phyloP scores from a whole-genome alignment of 2,888 invertebrate genomes.

The Ophioninae sp. region DNA sequence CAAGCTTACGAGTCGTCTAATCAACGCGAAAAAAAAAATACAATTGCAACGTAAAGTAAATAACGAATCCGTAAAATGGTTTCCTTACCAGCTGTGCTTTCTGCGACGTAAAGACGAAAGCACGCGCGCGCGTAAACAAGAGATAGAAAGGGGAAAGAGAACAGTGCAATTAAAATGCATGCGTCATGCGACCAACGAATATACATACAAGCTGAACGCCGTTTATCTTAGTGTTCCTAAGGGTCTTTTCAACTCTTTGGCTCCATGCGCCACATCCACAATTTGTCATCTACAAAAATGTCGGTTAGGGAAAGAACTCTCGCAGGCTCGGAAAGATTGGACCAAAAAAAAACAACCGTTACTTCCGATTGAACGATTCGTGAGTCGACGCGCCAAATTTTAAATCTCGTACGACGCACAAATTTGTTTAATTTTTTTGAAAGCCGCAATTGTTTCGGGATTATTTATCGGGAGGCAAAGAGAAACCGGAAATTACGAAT shows the following conservation, averaged over 20 bases:
- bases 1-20: too few relatives aligned
- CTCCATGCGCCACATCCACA: constrained; percentile 80
- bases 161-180: constrained; percentile 72
- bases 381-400: not conserved
- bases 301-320: constrained; percentile 56
- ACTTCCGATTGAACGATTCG: constrained; percentile 10
- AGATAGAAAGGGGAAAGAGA: constrained; percentile 62
- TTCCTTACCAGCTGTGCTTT: constrained; percentile 81
- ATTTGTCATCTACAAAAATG: constrained; percentile 79
- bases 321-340: constrained; percentile 39
- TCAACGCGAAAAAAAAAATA: not conserved
- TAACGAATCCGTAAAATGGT: not conserved
- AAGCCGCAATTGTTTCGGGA: too few relatives aligned
- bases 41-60: not conserved
- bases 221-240: constrained; percentile 80
- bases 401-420: not conserved
- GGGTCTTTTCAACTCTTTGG: constrained; percentile 78
- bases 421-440: not conserved
- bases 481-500: not conserved
- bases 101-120: constrained; percentile 71
- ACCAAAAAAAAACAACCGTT: not conserved
- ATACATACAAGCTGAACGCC: constrained; percentile 80
- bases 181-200: constrained; percentile 76
- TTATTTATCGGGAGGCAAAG: not conserved
- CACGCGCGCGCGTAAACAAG: constrained; percentile 26